Conservation (phyloP, 2,113 vertebrate genomes). For the Cephalopholis sonnerati region DNA sequence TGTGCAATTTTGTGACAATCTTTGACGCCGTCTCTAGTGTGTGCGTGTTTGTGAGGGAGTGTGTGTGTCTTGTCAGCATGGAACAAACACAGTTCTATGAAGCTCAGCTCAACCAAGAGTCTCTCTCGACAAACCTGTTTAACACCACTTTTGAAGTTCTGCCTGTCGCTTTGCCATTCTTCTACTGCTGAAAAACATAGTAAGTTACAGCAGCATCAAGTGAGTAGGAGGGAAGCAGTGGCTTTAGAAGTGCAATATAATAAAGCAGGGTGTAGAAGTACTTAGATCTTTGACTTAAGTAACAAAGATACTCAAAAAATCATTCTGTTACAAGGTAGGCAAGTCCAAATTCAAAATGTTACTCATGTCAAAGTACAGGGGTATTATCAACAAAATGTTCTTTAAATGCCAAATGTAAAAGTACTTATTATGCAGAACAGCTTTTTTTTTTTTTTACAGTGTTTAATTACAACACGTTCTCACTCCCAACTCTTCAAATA, state of each 20-base stretch:
- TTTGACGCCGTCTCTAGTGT: conserved; percentile 33
- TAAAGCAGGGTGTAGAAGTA: background rate
- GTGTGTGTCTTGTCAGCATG: conserved; percentile 36
- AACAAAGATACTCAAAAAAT: too few species aligned
- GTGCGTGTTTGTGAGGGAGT: conserved; percentile 17
- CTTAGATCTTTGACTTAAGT: too few species aligned
- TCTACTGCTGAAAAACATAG: conserved; percentile 21
- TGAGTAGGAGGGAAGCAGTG: conserved; percentile 10
- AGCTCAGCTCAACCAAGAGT: conserved; percentile 59
- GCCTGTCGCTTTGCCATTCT: conserved; percentile 38
- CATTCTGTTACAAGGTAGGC: too few species aligned
- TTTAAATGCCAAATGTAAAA: too few species aligned
- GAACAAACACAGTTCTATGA: conserved; percentile 48
- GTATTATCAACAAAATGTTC: too few species aligned
- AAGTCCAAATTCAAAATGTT: too few species aligned
- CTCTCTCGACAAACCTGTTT: conserved; percentile 44
- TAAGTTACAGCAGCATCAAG: conserved; percentile 30
- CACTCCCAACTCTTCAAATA: too few species aligned
- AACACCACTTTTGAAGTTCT: conserved; percentile 59
- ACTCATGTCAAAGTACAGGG: too few species aligned
- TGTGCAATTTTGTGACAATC: conserved; percentile 38
- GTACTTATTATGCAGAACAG: too few species aligned
- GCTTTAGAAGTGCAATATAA: background rate
- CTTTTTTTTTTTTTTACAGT: too few species aligned
- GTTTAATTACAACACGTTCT: too few species aligned